phyloP scores from a whole-genome alignment of 2,888 invertebrate species.

The Cetonia aurata region DNA sequence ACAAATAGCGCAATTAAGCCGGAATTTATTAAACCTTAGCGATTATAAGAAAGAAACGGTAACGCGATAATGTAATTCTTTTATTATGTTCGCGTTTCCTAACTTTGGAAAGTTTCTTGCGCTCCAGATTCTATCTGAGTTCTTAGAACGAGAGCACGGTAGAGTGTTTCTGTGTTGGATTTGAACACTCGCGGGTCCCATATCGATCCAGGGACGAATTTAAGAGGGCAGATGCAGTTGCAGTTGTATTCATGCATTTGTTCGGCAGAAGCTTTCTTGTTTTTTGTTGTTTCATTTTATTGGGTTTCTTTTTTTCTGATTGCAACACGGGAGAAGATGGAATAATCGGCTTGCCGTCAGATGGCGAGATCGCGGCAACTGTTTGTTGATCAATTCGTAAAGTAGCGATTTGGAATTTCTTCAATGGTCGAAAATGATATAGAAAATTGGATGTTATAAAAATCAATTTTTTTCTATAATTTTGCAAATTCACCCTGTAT shows the following conservation, averaged over 20 bases:
- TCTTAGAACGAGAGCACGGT: no score
- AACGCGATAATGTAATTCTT: no score
- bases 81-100: no score
- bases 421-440: neutral
- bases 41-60: no score
- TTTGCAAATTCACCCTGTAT: no score
- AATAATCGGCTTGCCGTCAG: conserved; percentile 3
- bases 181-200: no score
- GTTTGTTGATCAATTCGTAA: neutral
- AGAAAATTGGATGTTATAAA: neutral
- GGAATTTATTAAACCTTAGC: no score
- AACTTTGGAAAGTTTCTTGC: no score
- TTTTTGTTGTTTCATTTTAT: neutral
- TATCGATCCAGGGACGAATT: conserved; percentile 26
- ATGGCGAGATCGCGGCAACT: neutral
- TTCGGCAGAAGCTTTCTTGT: conserved; percentile 22
- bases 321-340: conserved; percentile 2
- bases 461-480: neutral
- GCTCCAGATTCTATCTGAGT: no score
- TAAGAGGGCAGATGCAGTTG: conserved; percentile 4
- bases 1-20: no score
- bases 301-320: neutral
- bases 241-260: conserved; percentile 21
- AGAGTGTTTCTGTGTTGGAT: no score
- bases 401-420: neutral